Conservation (phyloP, 2,113 vertebrate species). For the Petroica traversi region DNA sequence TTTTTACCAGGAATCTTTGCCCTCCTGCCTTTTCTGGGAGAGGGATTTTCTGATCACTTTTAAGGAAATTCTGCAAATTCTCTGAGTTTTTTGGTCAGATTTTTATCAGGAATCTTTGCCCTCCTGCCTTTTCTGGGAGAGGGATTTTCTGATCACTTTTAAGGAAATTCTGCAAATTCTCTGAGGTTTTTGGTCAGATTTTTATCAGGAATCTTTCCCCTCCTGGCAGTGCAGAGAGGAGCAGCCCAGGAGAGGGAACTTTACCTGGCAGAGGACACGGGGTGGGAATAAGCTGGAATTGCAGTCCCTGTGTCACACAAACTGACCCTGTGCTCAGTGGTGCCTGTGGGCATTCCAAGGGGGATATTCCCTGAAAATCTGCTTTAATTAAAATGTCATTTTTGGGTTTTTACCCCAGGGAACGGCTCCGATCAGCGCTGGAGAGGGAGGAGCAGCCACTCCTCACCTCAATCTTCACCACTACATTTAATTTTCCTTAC, state of each 20-base stretch:
- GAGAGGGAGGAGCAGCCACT: neutral
- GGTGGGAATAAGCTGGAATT: neutral
- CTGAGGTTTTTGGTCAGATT: neutral
- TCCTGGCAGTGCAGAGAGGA: neutral
- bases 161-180: neutral
- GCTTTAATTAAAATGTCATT: neutral
- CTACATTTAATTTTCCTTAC: slow-evolving; percentile 14
- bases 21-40: too few species aligned
- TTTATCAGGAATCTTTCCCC: neutral
- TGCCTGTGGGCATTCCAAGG: neutral
- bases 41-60: too few species aligned
- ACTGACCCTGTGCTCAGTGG: neutral
- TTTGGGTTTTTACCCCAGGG: neutral
- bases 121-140: too few species aligned
- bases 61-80: too few species aligned
- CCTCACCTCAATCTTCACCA: neutral
- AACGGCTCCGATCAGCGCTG: neutral
- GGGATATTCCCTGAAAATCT: neutral
- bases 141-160: too few species aligned
- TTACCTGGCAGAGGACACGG: neutral
- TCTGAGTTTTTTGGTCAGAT: too few species aligned
- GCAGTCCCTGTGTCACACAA: neutral
- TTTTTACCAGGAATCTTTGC: too few species aligned
- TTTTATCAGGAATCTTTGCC: too few species aligned
- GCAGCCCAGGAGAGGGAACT: neutral